phyloP scores from a whole-genome alignment of 2,797 vertebrate species.

The Cottoperca gobio region DNA sequence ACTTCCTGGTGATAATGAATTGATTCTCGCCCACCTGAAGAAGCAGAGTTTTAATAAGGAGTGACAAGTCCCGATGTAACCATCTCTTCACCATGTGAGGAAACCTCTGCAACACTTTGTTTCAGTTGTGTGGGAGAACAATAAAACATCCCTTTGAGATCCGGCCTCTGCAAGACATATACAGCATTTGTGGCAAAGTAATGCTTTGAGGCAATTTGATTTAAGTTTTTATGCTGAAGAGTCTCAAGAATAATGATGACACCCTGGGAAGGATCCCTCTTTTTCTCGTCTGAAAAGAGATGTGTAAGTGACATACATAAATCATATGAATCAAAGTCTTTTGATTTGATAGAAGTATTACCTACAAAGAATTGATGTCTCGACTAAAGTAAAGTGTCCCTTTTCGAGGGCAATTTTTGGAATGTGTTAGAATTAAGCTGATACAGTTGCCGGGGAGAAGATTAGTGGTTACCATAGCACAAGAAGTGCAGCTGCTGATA shows the following conservation, averaged over 20 bases:
- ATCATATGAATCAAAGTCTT: not conserved
- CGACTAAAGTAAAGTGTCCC: not conserved
- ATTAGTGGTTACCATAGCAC: not conserved
- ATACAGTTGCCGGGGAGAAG: not conserved
- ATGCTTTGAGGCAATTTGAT: constrained; percentile 10
- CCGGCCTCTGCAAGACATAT: not conserved
- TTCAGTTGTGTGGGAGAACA: constrained; percentile 3
- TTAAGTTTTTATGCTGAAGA: constrained; percentile 1
- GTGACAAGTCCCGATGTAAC: constrained; percentile 84
- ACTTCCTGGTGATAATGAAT: constrained; percentile 87
- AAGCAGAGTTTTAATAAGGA: constrained; percentile 91
- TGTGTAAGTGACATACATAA: not conserved
- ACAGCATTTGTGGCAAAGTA: constrained; percentile 1
- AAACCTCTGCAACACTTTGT: constrained; percentile 61
- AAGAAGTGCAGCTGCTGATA: not conserved
- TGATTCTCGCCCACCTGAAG: constrained; percentile 90
- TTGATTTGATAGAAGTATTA: not conserved
- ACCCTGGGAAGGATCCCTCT: not conserved
- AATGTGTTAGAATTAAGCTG: not conserved
- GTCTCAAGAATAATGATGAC: constrained; percentile 6
- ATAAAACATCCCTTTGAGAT: constrained; percentile 2
- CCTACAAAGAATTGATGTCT: not conserved
- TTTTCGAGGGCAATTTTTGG: not conserved
- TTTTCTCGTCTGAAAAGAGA: not conserved
- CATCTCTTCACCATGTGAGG: constrained; percentile 80